phyloP scores from a whole-genome alignment of 2,113 vertebrate species.

The Stercorarius parasiticus region DNA sequence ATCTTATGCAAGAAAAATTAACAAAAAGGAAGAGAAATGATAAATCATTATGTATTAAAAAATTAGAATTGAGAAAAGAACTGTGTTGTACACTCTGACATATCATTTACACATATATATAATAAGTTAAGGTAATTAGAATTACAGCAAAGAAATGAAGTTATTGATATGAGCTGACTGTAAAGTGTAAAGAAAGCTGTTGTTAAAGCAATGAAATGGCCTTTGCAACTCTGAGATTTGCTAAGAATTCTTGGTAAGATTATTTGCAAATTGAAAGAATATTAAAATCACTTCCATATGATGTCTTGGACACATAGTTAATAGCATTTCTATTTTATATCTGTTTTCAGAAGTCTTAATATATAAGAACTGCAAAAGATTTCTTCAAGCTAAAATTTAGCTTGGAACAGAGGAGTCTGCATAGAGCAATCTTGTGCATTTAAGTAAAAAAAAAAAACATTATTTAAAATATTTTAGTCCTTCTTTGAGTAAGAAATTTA shows the following conservation, averaged over 20 bases:
- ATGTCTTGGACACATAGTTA: neutral
- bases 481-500: neutral
- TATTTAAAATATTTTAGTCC: neutral
- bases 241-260: neutral
- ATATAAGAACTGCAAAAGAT: neutral
- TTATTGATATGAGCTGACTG: neutral
- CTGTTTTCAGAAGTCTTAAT: neutral
- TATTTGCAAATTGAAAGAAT: neutral
- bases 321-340: neutral
- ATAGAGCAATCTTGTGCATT: neutral
- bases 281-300: neutral
- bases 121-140: neutral
- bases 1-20: neutral
- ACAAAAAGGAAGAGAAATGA: neutral
- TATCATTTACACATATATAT: neutral
- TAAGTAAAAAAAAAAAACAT: neutral
- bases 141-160: neutral
- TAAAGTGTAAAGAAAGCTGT: neutral
- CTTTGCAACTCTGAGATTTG: neutral
- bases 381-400: neutral
- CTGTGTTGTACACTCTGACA: neutral
- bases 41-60: neutral
- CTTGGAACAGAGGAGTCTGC: neutral
- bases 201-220: neutral
- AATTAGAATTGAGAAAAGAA: neutral